phyloP scores from a whole-genome alignment of 2,797 vertebrate genomes.

The Okamejei kenojei region DNA sequence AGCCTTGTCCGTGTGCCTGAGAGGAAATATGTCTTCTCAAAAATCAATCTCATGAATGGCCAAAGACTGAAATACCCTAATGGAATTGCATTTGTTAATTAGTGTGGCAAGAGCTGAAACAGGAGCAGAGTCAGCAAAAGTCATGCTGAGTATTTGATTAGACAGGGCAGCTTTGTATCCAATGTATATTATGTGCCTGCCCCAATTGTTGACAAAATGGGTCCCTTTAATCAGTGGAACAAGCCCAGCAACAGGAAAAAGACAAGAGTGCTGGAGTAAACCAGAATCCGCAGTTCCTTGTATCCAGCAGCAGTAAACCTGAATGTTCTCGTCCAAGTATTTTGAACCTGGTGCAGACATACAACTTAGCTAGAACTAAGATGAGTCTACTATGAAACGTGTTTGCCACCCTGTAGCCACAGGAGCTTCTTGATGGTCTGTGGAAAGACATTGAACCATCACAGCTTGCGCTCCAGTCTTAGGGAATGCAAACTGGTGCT shows the following conservation, averaged over 20 bases:
- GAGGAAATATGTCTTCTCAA: background rate
- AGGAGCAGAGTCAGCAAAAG: background rate
- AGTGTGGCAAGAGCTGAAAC: background rate
- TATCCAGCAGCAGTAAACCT: background rate
- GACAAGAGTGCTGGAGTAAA: too few species aligned
- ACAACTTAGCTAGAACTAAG: background rate
- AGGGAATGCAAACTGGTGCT: too few species aligned
- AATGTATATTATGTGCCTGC: background rate
- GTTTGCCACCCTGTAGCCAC: background rate
- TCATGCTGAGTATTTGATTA: background rate
- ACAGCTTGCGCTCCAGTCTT: too few species aligned
- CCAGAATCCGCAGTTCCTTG: too few species aligned
- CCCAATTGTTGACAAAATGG: background rate
- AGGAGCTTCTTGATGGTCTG: background rate
- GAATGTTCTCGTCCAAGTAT: background rate
- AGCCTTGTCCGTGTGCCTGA: background rate
- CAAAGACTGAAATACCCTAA: background rate
- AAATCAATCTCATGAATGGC: background rate
- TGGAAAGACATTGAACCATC: background rate
- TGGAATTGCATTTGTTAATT: background rate
- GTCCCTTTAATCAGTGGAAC: background rate
- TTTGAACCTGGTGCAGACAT: background rate
- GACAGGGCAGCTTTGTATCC: background rate
- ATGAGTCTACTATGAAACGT: background rate
- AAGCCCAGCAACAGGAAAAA: background rate